Base-by-base conservation (phyloP, 2,113 vertebrate genomes). In the Gopherus evgoodei region DNA sequence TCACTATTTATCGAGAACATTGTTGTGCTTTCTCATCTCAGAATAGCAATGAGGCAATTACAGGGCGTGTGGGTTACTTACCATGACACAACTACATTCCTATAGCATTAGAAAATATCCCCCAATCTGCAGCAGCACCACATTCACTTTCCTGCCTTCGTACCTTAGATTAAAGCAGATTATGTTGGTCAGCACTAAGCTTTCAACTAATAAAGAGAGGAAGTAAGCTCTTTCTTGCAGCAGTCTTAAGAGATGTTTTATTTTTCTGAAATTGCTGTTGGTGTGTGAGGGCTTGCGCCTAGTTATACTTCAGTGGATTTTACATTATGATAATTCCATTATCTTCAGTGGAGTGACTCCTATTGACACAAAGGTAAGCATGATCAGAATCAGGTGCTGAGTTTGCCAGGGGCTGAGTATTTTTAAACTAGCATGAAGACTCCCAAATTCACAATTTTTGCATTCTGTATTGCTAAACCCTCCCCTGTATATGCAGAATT, bases 71-170 rank as follows among this genome's bases (percentile, higher is more conserved):
- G 94, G 94, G 93, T 96, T 96, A 96, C 95, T 94, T 56, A 65
- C 93, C 88, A 88, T 96, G 97, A 97, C 95, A 95, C 93, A 93
- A 95, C 88, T 75, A 27, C 97, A 97, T 97, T 96, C 97, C 96
- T 97, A 90, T 69, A 0, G 92, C 95, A 94, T 96, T 96, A 97
- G 97, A 42, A 91, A 93, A 94, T 96, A 50, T 56, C 95, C 96
- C 19, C 92, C 88, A 86, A 91, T 90, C 97, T 5, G 2, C 88
- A 2, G 88, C 95, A 87, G 96, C 95, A 93, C 88, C 89, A n/a
- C 95, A 89, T 83, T 95, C 93, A 93, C 92, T 90, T 90, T 86
- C 90, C 76, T 86, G 89, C 90, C 88, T 89, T 65, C 52, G 16
- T 5, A 79, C 35, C 25, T 59, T 90, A 88, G 88, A 75, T 89